Percentiles rank a stretch among this genome's conserved stretches.
phyloP scores from a whole-genome alignment of 2,888 invertebrate genomes.

The Ypsolopha sequella region DNA sequence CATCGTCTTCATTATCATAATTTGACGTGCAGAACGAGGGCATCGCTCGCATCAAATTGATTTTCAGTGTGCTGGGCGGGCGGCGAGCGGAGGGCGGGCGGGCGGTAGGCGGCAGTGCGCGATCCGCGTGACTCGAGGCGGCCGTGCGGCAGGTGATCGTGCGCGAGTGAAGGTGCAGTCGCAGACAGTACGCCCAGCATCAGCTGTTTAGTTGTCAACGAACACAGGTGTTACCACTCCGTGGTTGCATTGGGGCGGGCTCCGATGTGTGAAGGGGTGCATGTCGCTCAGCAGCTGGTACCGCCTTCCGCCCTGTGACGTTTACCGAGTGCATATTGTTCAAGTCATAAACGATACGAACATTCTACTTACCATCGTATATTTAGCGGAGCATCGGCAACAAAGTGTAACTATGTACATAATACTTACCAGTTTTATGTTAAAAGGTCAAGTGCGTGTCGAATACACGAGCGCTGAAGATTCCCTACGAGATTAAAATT shows the following conservation, averaged over 20 bases:
- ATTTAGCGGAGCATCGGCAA: too few relatives aligned
- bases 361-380: too few relatives aligned
- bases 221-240: neutral
- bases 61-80: constrained; percentile 5
- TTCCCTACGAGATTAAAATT: too few relatives aligned
- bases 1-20: constrained; percentile 15
- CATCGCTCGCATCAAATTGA: constrained; percentile 4
- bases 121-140: constrained; percentile 36
- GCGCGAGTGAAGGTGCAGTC: constrained; percentile 26
- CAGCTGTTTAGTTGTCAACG: neutral
- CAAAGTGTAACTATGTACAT: too few relatives aligned
- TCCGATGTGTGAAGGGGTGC: neutral
- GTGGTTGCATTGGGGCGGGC: neutral
- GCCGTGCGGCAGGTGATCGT: constrained; percentile 27
- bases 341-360: too few relatives aligned
- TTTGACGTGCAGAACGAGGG: constrained; percentile 4
- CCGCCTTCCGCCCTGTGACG: too few relatives aligned
- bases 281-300: neutral
- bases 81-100: constrained; percentile 9
- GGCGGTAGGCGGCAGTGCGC: constrained; percentile 37
- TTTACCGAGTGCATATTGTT: too few relatives aligned
- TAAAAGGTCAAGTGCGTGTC: too few relatives aligned
- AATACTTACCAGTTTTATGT: too few relatives aligned
- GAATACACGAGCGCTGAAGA: too few relatives aligned
- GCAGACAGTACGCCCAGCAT: neutral